Evolutionary conservation across 2,888 invertebrate genomes (phyloP), one percentile per base, ranked within the genome.

Genomic region (Eupsilia transversa): DNA sequence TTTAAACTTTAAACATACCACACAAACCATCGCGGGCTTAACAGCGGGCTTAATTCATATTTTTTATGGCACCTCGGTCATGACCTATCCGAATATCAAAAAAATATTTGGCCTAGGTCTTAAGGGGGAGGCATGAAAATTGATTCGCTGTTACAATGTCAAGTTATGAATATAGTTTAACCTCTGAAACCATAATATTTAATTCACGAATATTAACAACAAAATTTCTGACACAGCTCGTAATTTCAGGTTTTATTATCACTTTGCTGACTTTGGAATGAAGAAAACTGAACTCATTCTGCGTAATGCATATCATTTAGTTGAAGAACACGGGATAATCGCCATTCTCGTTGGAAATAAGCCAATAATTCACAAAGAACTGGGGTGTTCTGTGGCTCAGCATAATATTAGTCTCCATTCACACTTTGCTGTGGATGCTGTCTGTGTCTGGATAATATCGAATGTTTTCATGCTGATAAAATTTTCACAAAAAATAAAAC

Each of bases 321-420:
- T 52, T 64, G 65, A 82, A 75, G 76, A 82, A 75, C 75, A 68
- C 61, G 64, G 38, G 56, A 83, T 82, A 80, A 82, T 82, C 68
- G 70, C 76, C 59, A 71, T 83, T 73, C 60, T 46, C 68, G 59
- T 84, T 82, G 81, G 81, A 82, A 80, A 84, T 80, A 80, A 71
- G 81, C 81, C 81, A 84, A 82, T 82, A 82, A 75, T 12, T 84
- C 60, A 75, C 81, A 84, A 80, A 75, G 46, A 84, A 75, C 81
- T 68, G 64, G 65, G 33, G 20, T 83, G 30, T 57, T 69, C 46
- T 57, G 57, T 75, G 54, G 68, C 71, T 65, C 67, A 75, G 71
- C 46, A 84, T 80, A 84, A 70, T 83, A 84, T 71, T 74, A 71
- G 65, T 72, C 60, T 82, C 35, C 71, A 80, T 80, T 84, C 60